A percentile compares a stretch with the other conserved stretches of the same genome.
These are phyloP conservation scores for Teleogryllus occipitalis DNA, from an alignment of 1,140 invertebrate species.

Conservation along the genomic window DNA sequence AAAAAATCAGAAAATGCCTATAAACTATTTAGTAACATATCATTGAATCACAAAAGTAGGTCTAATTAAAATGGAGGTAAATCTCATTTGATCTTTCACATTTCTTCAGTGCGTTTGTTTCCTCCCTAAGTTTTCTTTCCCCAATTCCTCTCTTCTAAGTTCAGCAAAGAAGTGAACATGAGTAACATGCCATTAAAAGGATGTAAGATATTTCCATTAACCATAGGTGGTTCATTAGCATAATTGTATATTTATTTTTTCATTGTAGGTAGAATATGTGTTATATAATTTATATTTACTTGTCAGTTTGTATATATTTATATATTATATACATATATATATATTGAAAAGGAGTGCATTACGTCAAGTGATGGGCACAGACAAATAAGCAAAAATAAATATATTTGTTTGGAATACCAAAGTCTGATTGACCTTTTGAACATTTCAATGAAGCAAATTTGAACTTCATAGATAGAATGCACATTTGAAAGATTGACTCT, in stretches of 20 bases:
- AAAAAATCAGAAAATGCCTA: neutral
- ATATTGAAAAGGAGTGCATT: neutral
- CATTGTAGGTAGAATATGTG: neutral
- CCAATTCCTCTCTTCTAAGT: no score
- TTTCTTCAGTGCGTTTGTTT: no score
- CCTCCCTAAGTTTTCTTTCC: no score
- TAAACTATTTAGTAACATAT: neutral
- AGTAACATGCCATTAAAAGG: neutral
- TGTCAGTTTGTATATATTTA: neutral
- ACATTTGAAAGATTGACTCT: no score
- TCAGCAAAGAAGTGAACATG: no score
- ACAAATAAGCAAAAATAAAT: neutral
- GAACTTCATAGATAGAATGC: no score
- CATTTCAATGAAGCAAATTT: no score
- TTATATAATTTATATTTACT: neutral
- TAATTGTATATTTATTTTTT: neutral
- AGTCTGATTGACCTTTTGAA: neutral
- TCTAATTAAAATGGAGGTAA: neutral
- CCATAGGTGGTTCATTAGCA: neutral
- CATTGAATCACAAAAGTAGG: neutral
- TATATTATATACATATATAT: neutral
- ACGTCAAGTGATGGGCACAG: neutral
- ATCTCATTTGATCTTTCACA: no score
- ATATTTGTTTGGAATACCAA: neutral
- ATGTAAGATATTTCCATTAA: slow-evolving; percentile 6